These are phyloP conservation scores for Drosophila gaucha DNA, from an alignment of 2,888 invertebrate genomes.

Conservation along the genomic window DNA sequence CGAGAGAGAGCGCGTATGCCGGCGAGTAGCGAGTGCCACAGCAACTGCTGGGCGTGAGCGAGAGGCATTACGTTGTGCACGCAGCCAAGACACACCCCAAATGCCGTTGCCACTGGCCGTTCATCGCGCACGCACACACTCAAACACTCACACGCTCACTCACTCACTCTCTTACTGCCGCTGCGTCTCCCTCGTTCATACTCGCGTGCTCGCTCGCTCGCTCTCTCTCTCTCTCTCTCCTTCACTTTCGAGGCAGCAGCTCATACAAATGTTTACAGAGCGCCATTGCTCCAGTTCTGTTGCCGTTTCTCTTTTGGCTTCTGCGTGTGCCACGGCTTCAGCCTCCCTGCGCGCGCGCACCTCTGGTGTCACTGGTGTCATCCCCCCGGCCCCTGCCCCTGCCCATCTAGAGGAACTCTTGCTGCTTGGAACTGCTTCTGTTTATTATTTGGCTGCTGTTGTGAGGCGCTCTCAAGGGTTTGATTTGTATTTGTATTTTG, in stretches of 20 bases:
- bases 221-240: constrained; percentile 19
- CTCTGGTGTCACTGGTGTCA: not conserved
- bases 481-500: constrained; percentile 76
- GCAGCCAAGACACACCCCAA: constrained; percentile 65
- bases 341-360: constrained; percentile 45
- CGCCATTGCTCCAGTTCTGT: constrained; percentile 67
- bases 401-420: not conserved
- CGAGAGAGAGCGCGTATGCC: constrained; percentile 45
- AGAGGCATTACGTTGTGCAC: constrained; percentile 30
- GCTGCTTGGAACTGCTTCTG: constrained; percentile 36
- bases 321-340: constrained; percentile 32
- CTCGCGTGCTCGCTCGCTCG: constrained; percentile 14
- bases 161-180: constrained; percentile 9
- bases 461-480: constrained; percentile 73
- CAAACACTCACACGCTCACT: constrained; percentile 5
- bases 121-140: constrained; percentile 24
- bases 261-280: constrained; percentile 58
- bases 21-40: constrained; percentile 57
- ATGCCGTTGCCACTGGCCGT: constrained; percentile 38
- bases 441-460: constrained; percentile 69
- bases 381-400: not conserved
- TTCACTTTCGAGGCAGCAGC: constrained; percentile 5
- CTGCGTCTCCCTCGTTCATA: constrained; percentile 12
- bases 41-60: constrained; percentile 27
- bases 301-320: constrained; percentile 41